Evolutionary conservation across 2,797 vertebrate genomes (phyloP).

Genomic region (Picus viridis): DNA sequence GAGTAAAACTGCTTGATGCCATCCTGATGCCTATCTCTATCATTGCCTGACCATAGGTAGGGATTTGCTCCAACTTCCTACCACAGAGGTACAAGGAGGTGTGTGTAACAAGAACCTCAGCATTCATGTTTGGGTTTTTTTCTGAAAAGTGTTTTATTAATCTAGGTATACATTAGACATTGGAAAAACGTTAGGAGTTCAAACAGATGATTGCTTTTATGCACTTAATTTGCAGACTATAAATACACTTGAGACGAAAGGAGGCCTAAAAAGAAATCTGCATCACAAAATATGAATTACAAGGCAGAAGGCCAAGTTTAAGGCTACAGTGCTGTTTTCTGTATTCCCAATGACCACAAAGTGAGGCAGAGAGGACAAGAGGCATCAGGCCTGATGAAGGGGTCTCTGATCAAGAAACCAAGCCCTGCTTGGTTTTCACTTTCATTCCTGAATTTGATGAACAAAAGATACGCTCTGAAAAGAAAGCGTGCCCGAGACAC

Average conservation of each 20-base stretch:
- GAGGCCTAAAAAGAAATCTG: background rate
- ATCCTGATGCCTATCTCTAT: background rate
- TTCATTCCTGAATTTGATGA: background rate
- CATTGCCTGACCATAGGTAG: background rate
- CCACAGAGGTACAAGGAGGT: background rate
- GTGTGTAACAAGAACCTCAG: rapidly evolving
- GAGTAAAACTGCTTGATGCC: background rate
- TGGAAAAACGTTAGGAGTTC: background rate
- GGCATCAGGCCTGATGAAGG: background rate
- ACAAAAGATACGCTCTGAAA: background rate
- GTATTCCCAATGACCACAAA: background rate
- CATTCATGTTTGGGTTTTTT: background rate
- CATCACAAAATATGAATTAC: background rate
- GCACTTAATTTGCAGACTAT: background rate
- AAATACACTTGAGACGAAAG: background rate
- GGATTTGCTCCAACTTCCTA: background rate
- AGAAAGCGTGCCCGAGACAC: background rate
- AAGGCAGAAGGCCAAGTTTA: background rate
- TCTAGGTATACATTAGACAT: background rate
- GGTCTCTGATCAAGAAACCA: background rate
- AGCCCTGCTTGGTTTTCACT: too few relatives aligned
- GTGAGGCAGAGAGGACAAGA: background rate
- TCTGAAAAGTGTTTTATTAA: background rate
- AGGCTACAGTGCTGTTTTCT: background rate
- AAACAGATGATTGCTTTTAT: background rate